Evolutionary conservation across 2,797 vertebrate genomes (phyloP).

Genomic region (Urocyon cinereoargenteus): DNA sequence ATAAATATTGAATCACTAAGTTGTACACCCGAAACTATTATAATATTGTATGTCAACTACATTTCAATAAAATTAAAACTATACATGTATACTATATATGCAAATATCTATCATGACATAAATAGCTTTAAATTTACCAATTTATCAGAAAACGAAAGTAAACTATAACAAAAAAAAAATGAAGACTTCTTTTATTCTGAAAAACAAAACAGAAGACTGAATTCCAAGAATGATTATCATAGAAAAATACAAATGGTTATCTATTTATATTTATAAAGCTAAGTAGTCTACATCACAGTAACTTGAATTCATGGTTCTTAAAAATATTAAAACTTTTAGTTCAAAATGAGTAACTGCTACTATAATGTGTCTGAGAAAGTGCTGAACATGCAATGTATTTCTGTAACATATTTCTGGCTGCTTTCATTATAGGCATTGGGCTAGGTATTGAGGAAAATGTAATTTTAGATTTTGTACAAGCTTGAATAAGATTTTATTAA

Average conservation of each 20-base stretch:
- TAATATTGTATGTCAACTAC: background rate
- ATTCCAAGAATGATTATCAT: background rate
- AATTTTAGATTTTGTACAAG: background rate
- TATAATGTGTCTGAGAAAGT: background rate
- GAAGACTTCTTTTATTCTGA: background rate
- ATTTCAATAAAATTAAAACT: background rate
- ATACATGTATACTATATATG: background rate
- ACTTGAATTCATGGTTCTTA: background rate
- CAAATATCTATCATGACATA: background rate
- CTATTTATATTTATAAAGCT: conserved; percentile 1
- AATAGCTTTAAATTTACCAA: background rate
- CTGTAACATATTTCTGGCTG: background rate
- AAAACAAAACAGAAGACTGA: background rate
- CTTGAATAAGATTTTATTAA: background rate
- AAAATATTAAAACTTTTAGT: background rate
- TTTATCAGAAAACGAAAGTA: background rate
- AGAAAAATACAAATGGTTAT: conserved; percentile 3
- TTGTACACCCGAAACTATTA: background rate
- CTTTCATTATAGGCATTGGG: background rate
- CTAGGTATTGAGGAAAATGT: background rate
- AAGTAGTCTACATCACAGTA: background rate
- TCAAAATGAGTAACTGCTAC: background rate
- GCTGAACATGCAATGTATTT: background rate
- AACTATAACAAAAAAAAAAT: background rate
- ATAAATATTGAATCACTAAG: background rate